phyloP scores from a whole-genome alignment of 92 coral and sea anemone genomes.

The Paramuricea clavata region DNA sequence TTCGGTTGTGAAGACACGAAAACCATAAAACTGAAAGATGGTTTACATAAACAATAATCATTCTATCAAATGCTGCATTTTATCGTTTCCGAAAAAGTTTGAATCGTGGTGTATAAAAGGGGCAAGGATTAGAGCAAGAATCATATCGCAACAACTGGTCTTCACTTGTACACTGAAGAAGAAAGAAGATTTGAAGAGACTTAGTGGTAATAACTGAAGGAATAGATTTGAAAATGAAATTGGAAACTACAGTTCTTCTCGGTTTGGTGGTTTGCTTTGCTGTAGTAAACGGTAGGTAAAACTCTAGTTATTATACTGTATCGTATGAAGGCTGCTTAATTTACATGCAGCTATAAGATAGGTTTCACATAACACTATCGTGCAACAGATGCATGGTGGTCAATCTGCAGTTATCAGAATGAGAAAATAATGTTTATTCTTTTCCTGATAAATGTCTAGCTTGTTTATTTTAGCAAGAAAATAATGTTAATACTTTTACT shows the following conservation, averaged over 20 bases:
- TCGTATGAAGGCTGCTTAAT: too few relatives aligned
- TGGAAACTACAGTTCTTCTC: neutral
- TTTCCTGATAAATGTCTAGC: too few relatives aligned
- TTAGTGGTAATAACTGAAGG: neutral
- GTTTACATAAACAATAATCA: neutral
- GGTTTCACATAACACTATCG: too few relatives aligned
- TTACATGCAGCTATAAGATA: too few relatives aligned
- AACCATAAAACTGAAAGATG: neutral
- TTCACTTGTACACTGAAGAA: neutral
- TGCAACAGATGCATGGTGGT: too few relatives aligned
- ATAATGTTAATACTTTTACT: too few relatives aligned
- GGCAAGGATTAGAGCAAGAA: neutral
- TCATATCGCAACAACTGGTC: neutral
- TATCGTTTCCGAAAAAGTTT: constrained; percentile 4
- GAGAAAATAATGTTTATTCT: too few relatives aligned
- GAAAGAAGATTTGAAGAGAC: neutral
- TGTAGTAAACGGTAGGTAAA: neutral
- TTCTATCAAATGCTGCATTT: neutral
- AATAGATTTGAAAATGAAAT: neutral
- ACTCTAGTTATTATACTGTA: neutral
- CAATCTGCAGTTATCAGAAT: too few relatives aligned
- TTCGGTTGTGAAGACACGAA: neutral
- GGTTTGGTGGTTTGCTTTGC: neutral
- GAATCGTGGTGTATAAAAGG: neutral
- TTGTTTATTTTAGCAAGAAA: too few relatives aligned